Evolutionary conservation across 2,113 vertebrate genomes (phyloP).

Genomic region (Cyanistes caeruleus): DNA sequence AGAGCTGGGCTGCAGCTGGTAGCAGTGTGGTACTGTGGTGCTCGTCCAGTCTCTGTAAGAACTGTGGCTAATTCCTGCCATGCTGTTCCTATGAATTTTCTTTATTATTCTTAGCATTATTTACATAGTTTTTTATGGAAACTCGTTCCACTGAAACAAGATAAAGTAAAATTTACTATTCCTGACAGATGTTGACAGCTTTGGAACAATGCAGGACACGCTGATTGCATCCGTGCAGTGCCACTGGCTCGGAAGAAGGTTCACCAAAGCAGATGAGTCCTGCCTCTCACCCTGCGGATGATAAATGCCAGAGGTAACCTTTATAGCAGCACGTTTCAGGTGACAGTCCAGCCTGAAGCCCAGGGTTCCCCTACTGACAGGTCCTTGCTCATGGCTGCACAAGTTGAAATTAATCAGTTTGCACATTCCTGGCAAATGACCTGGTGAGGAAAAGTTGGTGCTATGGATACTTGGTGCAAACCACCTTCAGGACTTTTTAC

Average conservation of each 20-base stretch:
- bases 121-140: neutral
- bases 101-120: slow-evolving; percentile 8
- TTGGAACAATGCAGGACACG: neutral
- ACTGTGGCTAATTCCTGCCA: neutral
- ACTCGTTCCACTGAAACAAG: neutral
- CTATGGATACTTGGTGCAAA: neutral
- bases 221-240: neutral
- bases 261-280: neutral
- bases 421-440: neutral
- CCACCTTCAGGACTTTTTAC: neutral
- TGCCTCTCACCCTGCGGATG: neutral
- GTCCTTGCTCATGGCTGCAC: neutral
- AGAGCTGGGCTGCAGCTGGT: neutral
- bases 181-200: neutral
- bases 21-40: neutral
- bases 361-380: neutral
- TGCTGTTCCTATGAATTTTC: neutral
- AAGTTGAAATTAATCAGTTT: neutral
- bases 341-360: neutral
- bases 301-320: neutral
- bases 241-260: neutral
- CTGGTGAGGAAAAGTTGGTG: neutral
- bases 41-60: neutral
- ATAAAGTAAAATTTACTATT: neutral
- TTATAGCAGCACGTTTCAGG: neutral